Evolutionary conservation across 2,113 vertebrate genomes (phyloP), one percentile per base, ranked within the genome.

Genomic region (Sciurus niger): DNA sequence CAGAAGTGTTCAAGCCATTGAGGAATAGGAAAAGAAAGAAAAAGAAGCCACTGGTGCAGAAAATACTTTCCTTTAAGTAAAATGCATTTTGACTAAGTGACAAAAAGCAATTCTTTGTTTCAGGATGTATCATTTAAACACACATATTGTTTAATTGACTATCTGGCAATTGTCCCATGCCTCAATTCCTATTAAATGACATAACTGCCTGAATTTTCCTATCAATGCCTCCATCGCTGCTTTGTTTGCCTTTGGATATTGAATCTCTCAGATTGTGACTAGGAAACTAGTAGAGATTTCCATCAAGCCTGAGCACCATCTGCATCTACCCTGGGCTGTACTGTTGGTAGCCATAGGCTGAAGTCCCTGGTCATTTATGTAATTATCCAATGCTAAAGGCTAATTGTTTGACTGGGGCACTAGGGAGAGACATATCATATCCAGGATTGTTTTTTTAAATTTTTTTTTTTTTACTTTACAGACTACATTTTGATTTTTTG

Each of bases 231-330:
- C 46, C 67, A 16, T 63, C 67, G 80, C 67, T 51, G 34, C 17
- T 60, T 68, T 93, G 16, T 86, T 95, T 90, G 58, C 77, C 51
- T 86, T 79, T 94, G n/a, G 84, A 53, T 37, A 18, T 17, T 25
- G 16, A 70, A 3, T 79, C 24, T 72, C 74, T 74, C 82, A 22
- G 46, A 63, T 1, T 79, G 70, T 46, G 40, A 43, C 68, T 79
- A 48, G 51, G 94, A 74, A 89, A 65, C 73, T 22, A 37, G 55
- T 11, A 18, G 12, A 63, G 55, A 55, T 34, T 58, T 32, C 37
- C 24, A 67, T 68, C 16, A 12, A 46, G 30, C 6, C 60, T 72
- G 28, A 17, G 43, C 10, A 7, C 80, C 4, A 6, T n/a, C 28
- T 8, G 13, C 17, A 2, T 92, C n/a, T 65, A 20, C 25, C 24